Conservation (phyloP, 1,140 invertebrate species). For the Sycophila sp. region DNA sequence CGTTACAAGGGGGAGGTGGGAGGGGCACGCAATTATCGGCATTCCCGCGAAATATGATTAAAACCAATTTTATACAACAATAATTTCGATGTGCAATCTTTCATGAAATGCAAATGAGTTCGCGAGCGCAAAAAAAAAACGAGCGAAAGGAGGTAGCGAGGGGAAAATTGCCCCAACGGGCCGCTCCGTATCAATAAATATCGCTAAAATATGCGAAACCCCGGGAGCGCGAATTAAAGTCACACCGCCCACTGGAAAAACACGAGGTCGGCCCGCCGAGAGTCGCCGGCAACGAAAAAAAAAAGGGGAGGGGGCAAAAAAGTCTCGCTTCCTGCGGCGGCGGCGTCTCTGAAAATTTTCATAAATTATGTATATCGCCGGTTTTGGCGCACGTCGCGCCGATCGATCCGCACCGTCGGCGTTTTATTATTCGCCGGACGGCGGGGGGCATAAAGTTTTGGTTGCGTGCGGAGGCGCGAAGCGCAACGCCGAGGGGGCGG, state of each 20-base stretch:
- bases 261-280: neutral
- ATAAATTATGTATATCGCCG: slow-evolving; percentile 15
- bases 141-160: neutral
- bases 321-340: neutral
- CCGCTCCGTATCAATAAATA: neutral
- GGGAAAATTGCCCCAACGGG: neutral
- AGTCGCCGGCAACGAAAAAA: neutral
- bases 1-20: no score
- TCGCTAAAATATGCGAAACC: neutral
- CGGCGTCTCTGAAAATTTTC: neutral
- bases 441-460: neutral
- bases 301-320: neutral
- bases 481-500: neutral
- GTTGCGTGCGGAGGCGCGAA: neutral
- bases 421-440: slow-evolving; percentile 1
- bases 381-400: neutral
- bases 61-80: no score
- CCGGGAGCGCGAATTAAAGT: neutral
- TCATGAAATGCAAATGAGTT: neutral
- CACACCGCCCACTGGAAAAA: neutral
- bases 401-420: neutral
- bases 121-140: neutral
- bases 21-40: no score
- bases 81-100: neutral
- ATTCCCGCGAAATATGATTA: neutral